Evolutionary conservation across 30 jellyfish, hydroid and myxozoan species (phyloP).

Genomic region (Phacellophora camtschatica): DNA sequence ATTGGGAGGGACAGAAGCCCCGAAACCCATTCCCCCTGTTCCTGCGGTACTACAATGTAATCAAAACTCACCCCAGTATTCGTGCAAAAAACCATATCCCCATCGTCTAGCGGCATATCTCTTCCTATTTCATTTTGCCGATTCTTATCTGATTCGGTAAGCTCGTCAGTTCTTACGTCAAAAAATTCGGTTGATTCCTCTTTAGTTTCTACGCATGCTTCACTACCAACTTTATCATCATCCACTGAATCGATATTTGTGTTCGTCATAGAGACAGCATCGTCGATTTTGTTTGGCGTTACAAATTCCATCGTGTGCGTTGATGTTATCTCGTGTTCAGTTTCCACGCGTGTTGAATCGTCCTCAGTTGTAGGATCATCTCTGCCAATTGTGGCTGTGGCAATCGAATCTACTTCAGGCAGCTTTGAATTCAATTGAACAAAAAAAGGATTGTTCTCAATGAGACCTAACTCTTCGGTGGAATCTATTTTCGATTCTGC

Average conservation of each 20-base stretch:
- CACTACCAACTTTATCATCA: neutral
- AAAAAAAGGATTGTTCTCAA: too few species aligned
- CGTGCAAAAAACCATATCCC: constrained; percentile 46
- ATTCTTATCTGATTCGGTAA: constrained; percentile 60
- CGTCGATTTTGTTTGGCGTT: too few species aligned
- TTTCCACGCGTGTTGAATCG: too few species aligned
- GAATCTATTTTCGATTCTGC: too few species aligned
- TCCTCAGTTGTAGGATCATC: too few species aligned
- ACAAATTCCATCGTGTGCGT: too few species aligned
- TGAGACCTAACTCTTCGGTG: too few species aligned
- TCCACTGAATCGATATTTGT: neutral
- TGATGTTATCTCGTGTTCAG: too few species aligned
- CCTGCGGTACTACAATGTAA: neutral
- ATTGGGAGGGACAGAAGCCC: neutral
- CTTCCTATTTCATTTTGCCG: constrained; percentile 54
- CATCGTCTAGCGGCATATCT: constrained; percentile 40
- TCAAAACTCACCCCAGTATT: constrained; percentile 32
- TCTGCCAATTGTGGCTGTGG: too few species aligned
- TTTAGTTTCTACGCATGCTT: neutral
- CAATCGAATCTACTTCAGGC: too few species aligned
- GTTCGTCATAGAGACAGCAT: too few species aligned
- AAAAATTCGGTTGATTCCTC: constrained; percentile 22
- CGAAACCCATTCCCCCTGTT: neutral
- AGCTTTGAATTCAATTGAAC: too few species aligned
- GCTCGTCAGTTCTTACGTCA: constrained; percentile 62